phyloP scores from a whole-genome alignment of 1,140 invertebrate species.

The Aphelinus certus region DNA sequence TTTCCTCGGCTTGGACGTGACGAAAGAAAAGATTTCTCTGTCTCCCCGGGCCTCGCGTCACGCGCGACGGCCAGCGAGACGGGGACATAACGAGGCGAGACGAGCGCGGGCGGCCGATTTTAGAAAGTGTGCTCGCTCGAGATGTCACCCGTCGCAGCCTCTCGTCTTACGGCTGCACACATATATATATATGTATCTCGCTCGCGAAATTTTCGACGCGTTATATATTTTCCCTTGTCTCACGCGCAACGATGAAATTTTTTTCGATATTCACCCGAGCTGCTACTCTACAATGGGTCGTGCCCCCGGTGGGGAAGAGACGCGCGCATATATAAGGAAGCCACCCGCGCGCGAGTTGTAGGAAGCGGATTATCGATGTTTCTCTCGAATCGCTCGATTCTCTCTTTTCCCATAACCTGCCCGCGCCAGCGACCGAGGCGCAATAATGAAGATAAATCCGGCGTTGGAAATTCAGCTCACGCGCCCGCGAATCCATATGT shows the following conservation, averaged over 20 bases:
- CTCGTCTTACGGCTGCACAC: not conserved
- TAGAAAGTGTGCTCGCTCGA: conserved; percentile 4
- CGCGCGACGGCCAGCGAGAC: not conserved
- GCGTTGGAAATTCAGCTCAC: conserved; percentile 18
- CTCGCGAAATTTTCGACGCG: no score
- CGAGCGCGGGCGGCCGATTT: not conserved
- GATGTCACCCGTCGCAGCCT: conserved; percentile 3
- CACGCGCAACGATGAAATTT: not conserved
- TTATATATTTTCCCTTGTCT: not conserved
- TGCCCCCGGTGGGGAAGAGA: no score
- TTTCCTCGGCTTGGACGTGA: no score
- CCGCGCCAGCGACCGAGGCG: no score
- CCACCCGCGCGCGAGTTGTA: no score
- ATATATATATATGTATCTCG: no score
- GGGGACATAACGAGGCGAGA: not conserved
- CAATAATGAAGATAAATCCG: not conserved
- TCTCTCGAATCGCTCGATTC: no score
- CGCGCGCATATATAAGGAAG: no score
- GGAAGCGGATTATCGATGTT: not conserved
- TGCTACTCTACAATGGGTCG: no score
- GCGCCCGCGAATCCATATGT: not conserved
- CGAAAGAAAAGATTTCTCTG: conserved; percentile 3
- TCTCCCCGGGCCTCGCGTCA: not conserved
- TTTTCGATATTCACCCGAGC: no score
- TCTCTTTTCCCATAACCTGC: no score